A percentile compares a stretch with the other conserved stretches of the same genome.
phyloP scores from a whole-genome alignment of 2,113 vertebrate species.

The Sylvilagus bachmani region DNA sequence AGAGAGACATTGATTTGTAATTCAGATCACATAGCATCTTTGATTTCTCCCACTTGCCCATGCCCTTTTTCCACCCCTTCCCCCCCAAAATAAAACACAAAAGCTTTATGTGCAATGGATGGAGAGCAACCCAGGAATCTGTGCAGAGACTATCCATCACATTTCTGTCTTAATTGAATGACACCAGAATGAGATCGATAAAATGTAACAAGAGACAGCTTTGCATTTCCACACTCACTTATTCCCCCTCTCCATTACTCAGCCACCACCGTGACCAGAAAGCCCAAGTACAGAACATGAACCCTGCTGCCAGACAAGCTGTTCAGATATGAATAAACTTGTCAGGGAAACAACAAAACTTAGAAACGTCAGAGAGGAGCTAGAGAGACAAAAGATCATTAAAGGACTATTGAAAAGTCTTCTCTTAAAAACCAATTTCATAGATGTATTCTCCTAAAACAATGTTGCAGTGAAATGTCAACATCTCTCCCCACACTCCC shows the following conservation, averaged over 20 bases:
- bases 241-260: conserved; percentile 87
- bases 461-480: conserved; percentile 7
- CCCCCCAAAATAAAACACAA: conserved; percentile 79
- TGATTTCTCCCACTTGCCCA: conserved; percentile 83
- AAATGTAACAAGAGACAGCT: conserved; percentile 90
- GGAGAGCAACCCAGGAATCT: conserved; percentile 88
- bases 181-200: conserved; percentile 91
- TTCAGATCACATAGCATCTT: conserved; percentile 89
- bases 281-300: conserved; percentile 86
- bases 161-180: conserved; percentile 93
- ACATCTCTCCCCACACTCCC: not conserved
- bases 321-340: conserved; percentile 88
- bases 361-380: conserved; percentile 77
- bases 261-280: conserved; percentile 89
- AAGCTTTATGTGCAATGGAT: conserved; percentile 83
- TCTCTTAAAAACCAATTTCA: conserved; percentile 79
- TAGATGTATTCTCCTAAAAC: conserved; percentile 67
- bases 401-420: conserved; percentile 83
- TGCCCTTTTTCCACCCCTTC: conserved; percentile 66
- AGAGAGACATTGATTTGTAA: conserved; percentile 86
- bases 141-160: conserved; percentile 90
- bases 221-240: conserved; percentile 92
- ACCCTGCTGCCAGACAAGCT: conserved; percentile 86
- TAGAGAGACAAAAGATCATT: conserved; percentile 79
- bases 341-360: conserved; percentile 85